Percentiles rank a stretch among this genome's conserved stretches.
Evolutionary conservation across 2,113 vertebrate genomes (phyloP).

Genomic region (Pelodiscus sinensis): DNA sequence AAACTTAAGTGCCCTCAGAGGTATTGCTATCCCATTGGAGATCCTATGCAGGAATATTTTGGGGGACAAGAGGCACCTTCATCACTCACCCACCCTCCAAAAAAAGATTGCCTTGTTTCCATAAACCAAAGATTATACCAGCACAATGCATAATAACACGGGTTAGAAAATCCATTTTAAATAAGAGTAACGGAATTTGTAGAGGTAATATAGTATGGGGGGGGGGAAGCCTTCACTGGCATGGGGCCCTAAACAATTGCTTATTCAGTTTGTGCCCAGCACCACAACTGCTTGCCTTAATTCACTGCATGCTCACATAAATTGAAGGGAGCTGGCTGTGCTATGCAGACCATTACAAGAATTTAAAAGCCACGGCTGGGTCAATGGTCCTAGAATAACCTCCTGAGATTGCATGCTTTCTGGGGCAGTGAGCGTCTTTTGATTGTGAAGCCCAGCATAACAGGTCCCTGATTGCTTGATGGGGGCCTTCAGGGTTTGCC

Average conservation of each 20-base stretch:
- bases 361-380: not conserved
- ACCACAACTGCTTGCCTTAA: constrained; percentile 15
- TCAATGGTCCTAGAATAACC: not conserved
- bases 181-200: not conserved
- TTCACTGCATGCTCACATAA: not conserved
- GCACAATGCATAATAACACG: not conserved
- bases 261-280: not conserved
- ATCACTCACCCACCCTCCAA: not conserved
- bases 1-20: constrained; percentile 7
- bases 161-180: not conserved
- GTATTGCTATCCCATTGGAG: too few species aligned
- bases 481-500: fast-evolving
- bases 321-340: not conserved
- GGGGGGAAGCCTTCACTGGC: not conserved
- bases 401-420: not conserved
- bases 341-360: not conserved
- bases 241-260: not conserved
- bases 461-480: fast-evolving
- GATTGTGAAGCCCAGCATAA: fast-evolving
- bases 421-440: not conserved
- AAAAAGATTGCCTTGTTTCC: not conserved
- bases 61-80: too few species aligned
- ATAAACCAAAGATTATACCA: not conserved
- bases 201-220: not conserved
- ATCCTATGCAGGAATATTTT: not conserved